Evolutionary conservation across 2,888 invertebrate genomes (phyloP), one percentile per base, ranked within the genome.

Genomic region (Labia minor): DNA sequence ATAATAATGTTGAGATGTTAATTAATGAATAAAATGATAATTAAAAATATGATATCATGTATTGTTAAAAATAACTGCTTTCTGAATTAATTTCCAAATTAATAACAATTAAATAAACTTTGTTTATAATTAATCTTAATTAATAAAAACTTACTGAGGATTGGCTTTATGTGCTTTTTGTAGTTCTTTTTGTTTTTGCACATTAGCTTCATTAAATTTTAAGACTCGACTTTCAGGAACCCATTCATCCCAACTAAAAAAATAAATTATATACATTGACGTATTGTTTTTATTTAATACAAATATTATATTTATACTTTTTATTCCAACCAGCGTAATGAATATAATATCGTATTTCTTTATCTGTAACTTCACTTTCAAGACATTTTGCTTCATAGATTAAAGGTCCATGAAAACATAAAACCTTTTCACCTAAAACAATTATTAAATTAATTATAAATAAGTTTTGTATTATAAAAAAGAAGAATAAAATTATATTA

Each of bases 281-380:
- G 33, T 16, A 64, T 16, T 26, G 26, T 26, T 26, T 26, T 26
- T 26, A 3, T 8, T 26, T 26, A 26, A 26, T n/a, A n/a, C 61
- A 10, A 8, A 49, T 49, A 11, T 16, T 8, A 49, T 4, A 14
- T 10, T 49, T 83, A 80, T 82, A 95, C 94, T 93, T 96, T 81
- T 96, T 97, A 76, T 95, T 97, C 97, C 97, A 97, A 1, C 96
- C 96, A 71, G 94, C 94, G 77, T 97, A 97, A 78, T 97, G 97
- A 71, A 97, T 94, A 69, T 92, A 87, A 79, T 96, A 96, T 75
- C 91, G 87, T 6, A 92, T 83, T 77, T 88, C 87, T 77, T 93
- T 93, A 72, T 94, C 93, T 77, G 92, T 92, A 1, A 87, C 86
- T 70, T 89, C 81, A 66, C 87, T 85, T 79, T 92, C 93, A 21